phyloP scores from a whole-genome alignment of 2,797 vertebrate species.

The Hypotaenidia okinawae region DNA sequence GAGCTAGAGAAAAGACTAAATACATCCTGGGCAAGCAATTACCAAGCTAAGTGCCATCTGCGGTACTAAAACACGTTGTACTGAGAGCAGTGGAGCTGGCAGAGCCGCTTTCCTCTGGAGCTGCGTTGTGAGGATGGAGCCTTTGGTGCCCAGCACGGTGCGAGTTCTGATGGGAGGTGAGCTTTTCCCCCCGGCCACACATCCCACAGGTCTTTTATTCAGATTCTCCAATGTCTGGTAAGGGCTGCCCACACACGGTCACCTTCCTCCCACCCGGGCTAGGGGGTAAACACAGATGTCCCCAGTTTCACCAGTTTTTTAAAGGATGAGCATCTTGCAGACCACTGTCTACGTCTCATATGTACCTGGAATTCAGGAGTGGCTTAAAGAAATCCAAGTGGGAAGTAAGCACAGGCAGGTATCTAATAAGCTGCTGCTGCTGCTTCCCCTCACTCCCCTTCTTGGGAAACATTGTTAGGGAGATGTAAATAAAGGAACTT shows the following conservation, averaged over 20 bases:
- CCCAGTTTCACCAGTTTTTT: background rate
- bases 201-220: background rate
- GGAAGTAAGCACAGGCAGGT: background rate
- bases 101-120: background rate
- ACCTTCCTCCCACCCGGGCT: background rate
- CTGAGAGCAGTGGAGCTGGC: background rate
- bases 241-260: background rate
- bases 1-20: constrained; percentile 36
- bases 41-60: constrained; percentile 55
- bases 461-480: background rate
- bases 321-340: background rate
- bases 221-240: background rate
- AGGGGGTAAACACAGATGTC: background rate
- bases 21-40: constrained; percentile 30
- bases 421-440: background rate
- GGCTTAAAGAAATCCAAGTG: background rate
- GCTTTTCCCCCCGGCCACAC: background rate
- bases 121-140: background rate
- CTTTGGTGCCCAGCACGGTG: background rate
- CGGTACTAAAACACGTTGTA: constrained; percentile 2
- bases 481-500: constrained; percentile 27
- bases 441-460: background rate
- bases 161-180: background rate
- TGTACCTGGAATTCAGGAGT: background rate
- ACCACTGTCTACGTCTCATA: background rate